Evolutionary conservation across 2,797 vertebrate genomes (phyloP), one percentile per base, ranked within the genome.

Genomic region (Chanos chanos): DNA sequence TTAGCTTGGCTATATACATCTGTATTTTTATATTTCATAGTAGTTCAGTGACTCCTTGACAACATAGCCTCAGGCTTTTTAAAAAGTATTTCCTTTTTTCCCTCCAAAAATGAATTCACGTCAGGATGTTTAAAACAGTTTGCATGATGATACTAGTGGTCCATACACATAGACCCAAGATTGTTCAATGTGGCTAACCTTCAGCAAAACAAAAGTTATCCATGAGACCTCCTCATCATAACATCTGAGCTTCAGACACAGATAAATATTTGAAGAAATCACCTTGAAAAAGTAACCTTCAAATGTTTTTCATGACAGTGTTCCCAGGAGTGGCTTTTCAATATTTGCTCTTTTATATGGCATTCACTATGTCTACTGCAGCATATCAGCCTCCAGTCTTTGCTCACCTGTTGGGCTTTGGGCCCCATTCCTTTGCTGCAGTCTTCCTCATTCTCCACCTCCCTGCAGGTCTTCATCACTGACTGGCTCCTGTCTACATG

Each of bases 201-300:
- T 81, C 49, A 27, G 64, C 66, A 69, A 71, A 74, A 81, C 62
- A 43, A 57, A 44, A 58, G 24, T 36, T 62, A 55, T 52, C 66
- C 52, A 31, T 54, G 31, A 68, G 51, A 24, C 28, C 43, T 40
- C 41, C n/a, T 15, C 61, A 62, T 65, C 53, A 73, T 62, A 65
- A 59, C 69, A 66, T 65, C 41, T 31, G 30, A 68, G 34, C 48
- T 66, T 73, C 62, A 66, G 73, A 70, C 41, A 66, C 5, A 13
- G 7, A 34, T 12, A 4, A 21, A 59, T 33, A 31, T 62, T 37
- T 51, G 63, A 64, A 73, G 47, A 22, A 47, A 18, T 71, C 68
- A 53, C 83, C 80, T 83, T 78, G 69, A 51, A 64, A 81, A 80
- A 58, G 7, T 80, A 84, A 85, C 81, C 76, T 85, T 86, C 83